Percentiles rank a stretch among this genome's conserved stretches.
Evolutionary conservation across 2,113 vertebrate species (phyloP).

Genomic region (Apaloderma vittatum): DNA sequence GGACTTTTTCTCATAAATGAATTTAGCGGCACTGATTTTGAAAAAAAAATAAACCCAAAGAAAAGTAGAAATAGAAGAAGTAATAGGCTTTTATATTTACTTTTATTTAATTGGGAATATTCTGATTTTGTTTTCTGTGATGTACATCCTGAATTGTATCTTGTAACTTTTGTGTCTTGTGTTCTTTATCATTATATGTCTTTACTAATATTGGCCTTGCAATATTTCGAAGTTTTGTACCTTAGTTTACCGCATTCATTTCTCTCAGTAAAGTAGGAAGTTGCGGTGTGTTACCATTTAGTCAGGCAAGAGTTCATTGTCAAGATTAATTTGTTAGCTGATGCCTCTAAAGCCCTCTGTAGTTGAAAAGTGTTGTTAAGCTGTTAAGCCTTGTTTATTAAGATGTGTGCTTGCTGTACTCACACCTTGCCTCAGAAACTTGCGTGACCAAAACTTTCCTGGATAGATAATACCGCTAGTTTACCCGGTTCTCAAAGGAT

Average conservation of each 20-base stretch:
- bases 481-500: background rate
- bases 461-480: background rate
- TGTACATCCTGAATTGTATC: background rate
- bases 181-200: background rate
- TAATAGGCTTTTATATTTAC: background rate
- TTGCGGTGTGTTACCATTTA: background rate
- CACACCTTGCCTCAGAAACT: background rate
- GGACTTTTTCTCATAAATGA: background rate
- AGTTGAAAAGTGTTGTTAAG: background rate
- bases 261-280: background rate
- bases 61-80: background rate
- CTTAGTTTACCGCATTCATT: background rate
- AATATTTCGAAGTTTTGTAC: background rate
- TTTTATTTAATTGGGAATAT: background rate
- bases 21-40: background rate
- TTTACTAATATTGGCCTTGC: background rate
- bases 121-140: background rate
- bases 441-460: background rate
- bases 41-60: background rate
- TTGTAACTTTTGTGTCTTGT: background rate
- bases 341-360: background rate
- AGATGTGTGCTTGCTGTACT: background rate
- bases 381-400: conserved; percentile 23
- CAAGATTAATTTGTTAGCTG: conserved; percentile 44
- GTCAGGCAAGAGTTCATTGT: background rate